Percentiles rank a stretch among this genome's conserved stretches.
Conservation (phyloP, 2,888 invertebrate species). For the Agrilus mali region DNA sequence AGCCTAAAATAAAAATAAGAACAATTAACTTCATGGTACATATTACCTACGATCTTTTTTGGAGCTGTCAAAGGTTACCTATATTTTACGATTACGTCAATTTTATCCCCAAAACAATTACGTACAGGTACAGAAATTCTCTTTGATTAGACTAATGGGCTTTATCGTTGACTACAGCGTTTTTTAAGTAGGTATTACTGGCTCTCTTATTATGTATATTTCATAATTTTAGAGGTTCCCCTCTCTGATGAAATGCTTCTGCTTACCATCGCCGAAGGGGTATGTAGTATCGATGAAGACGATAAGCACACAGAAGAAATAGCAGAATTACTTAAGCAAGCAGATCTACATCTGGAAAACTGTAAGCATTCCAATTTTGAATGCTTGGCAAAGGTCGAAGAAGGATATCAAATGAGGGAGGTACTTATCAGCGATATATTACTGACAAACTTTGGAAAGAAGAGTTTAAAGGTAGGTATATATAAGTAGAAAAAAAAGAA, state of each 20-base stretch:
- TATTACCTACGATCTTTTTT: too few species aligned
- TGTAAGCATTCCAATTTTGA: constrained; percentile 21
- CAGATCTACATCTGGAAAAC: constrained; percentile 34
- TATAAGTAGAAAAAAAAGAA: too few species aligned
- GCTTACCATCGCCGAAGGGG: constrained; percentile 61
- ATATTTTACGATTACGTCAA: too few species aligned
- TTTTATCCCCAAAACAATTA: too few species aligned
- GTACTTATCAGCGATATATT: constrained; percentile 51
- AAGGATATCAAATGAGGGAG: constrained; percentile 38
- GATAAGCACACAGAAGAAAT: constrained; percentile 69
- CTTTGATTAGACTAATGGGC: too few species aligned
- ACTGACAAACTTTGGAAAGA: constrained; percentile 45
- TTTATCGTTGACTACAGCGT: too few species aligned
- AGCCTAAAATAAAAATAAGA: too few species aligned
- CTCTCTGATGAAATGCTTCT: constrained; percentile 38
- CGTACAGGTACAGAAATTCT: too few species aligned
- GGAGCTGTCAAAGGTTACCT: too few species aligned
- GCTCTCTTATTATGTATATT: too few species aligned
- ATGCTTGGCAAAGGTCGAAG: constrained; percentile 31
- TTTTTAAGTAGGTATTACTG: too few species aligned
- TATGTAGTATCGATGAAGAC: constrained; percentile 69
- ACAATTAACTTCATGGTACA: too few species aligned
- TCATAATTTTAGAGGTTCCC: constrained; percentile 12
- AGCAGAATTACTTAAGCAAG: constrained; percentile 45
- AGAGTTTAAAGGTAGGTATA: constrained; percentile 38